Percentiles rank a stretch among this genome's conserved stretches.
phyloP scores from a whole-genome alignment of 1,140 invertebrate species.

The Orchestia grillus region DNA sequence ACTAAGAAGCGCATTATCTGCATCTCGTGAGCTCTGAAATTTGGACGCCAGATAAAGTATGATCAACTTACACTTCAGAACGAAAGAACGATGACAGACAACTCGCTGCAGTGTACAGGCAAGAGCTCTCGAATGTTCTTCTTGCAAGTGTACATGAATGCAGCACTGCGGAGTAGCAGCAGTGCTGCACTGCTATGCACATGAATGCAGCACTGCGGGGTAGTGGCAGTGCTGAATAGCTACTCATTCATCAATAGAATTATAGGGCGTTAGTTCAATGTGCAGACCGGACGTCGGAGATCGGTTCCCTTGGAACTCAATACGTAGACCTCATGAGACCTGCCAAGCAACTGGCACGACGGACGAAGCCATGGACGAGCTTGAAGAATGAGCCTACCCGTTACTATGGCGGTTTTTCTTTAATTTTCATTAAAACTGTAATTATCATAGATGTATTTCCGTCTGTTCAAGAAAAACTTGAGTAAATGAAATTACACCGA shows the following conservation, averaged over 20 bases:
- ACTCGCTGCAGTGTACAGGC: neutral
- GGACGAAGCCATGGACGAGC: neutral
- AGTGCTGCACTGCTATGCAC: neutral
- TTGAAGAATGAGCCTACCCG: neutral
- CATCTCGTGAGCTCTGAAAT: neutral
- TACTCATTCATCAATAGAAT: neutral
- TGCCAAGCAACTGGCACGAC: neutral
- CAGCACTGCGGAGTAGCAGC: neutral
- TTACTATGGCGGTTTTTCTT: neutral
- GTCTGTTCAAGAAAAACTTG: too few species aligned
- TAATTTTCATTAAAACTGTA: neutral
- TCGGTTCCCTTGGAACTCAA: neutral
- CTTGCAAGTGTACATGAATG: neutral
- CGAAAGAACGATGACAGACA: neutral
- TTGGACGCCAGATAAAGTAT: neutral
- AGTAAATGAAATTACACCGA: too few species aligned
- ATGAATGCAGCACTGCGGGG: too few species aligned
- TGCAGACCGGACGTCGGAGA: neutral
- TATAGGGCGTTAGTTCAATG: neutral
- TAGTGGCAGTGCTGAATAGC: too few species aligned
- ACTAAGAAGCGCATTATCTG: too few species aligned
- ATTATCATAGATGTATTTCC: too few species aligned
- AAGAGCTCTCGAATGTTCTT: neutral
- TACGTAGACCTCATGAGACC: too few species aligned
- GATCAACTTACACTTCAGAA: neutral